Evolutionary conservation across 2,113 vertebrate genomes (phyloP).

Genomic region (Sisor rabdophorus): DNA sequence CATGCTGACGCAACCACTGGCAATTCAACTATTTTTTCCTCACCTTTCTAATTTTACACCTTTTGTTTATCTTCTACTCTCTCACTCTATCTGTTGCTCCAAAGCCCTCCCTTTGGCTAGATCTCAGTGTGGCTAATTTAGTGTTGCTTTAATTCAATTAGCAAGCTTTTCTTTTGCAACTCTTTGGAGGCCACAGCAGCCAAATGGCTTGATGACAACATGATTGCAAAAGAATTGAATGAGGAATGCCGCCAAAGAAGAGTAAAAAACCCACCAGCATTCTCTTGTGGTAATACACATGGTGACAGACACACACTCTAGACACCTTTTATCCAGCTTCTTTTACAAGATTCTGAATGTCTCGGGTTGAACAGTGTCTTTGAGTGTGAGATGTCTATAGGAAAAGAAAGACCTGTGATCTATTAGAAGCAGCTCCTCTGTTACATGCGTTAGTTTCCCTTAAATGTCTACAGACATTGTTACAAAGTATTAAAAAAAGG

Average conservation of each 20-base stretch:
- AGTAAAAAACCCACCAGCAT: conserved; percentile 41
- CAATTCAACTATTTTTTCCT: background rate
- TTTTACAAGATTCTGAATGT: conserved; percentile 11
- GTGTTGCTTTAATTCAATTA: conserved; percentile 72
- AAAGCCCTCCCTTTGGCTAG: conserved; percentile 45
- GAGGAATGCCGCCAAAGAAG: conserved; percentile 46
- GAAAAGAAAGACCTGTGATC: background rate
- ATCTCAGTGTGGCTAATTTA: conserved; percentile 59
- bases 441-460: background rate
- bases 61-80: conserved; percentile 23
- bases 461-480: background rate
- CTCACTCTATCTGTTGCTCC: conserved; percentile 42
- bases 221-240: conserved; percentile 65
- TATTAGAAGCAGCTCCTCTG: background rate
- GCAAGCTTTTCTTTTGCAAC: conserved; percentile 56
- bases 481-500: background rate
- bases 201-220: conserved; percentile 65
- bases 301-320: conserved; percentile 11
- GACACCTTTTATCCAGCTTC: background rate
- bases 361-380: background rate
- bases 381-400: background rate
- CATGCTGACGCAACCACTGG: background rate
- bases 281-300: conserved; percentile 30
- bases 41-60: background rate
- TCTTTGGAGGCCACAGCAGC: conserved; percentile 54